Base-by-base conservation (phyloP, 1,140 invertebrate species). In the Bombus affinis region DNA sequence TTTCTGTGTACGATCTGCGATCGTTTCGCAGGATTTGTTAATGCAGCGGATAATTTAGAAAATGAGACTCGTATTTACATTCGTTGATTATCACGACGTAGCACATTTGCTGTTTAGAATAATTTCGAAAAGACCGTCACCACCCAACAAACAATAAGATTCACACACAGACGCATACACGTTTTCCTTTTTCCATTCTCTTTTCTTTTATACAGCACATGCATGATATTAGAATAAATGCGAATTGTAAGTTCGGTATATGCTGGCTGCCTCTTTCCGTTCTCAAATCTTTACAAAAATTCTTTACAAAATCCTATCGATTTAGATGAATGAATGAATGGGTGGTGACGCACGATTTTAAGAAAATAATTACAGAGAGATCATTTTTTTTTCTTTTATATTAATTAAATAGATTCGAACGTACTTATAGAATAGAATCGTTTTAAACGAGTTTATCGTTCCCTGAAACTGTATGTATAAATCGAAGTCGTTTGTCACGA, bases 41-140 rank as follows among this genome's bases (percentile, higher is more conserved):
- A 81, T n/a, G n/a, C n/a, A 81, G 62, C 59, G 39, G 78, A 81
- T 81, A 85, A 85, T 75, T 75, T 85, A n/a, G 25, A 73, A 66
- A 57, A 66, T 53, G 2, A 68, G 9, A 59, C 15, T 73, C 8
- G 5, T 85, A 85, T 85, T 62, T 85, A 85, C 79, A 85, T 47
- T 28, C 12, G 39, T 15, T n/a, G 44, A n/a, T 65, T 13, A 70
- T 32, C n/a, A 47, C 8, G 25, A n/a, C 22, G 13, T 65, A 1
- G 32, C n/a, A 57, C 35, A 12, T 28, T 65, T 74, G 13, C n/a
- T 32, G 5, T 70, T 8, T 28, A 2, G 28, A 32, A 66, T 39
- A 83, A 83, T 80, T 84, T 85, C 65, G 28, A 62, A n/a, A 75
- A 75, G 65, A 74, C 83, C 77, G 83, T 85, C 78, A 85, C 78